Base-by-base conservation (phyloP, 2,888 invertebrate genomes). In the Onchidella celtica region DNA sequence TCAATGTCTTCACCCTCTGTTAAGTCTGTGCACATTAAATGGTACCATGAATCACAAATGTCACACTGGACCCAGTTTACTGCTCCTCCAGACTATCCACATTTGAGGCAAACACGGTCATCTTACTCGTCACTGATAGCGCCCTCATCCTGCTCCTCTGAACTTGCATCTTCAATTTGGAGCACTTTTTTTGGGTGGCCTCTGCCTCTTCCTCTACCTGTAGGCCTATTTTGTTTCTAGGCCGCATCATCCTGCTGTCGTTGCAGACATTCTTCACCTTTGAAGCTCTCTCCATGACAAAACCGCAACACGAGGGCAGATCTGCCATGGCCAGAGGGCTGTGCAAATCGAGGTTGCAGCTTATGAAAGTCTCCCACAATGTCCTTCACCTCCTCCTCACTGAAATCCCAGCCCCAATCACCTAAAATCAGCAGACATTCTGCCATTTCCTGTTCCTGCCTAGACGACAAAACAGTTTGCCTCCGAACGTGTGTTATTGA, bases 361-460 rank as follows among this genome's bases (percentile, higher is more conserved):
- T 47, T 47, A 47, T 11, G 6, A 47, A 47, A 47, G 47, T 47
- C 47, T 17, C 36, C 17, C 29, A 65, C 65, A 65, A 65, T 65
- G 65, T 65, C 27, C 65, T 65, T 65, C 65, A 65, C 65, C 27
- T 65, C 14, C 65, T 65, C 65, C 32, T 24, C 3, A 17, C 29
- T 17, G 65, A 65, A 65, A 29, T 29, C 65, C 65, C 65, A 65
- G 65, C 65, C 65, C 65, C 65, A 65, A 6, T 27, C 27, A 4
- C 29, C 65, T 32, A 65, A 29, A 2, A 65, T 3, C 65, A 27
- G 24, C 17, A 65, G 17, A 27, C 65, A 65, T 27, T 65, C 65
- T 17, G 65, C 11, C 11, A 65, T 24, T 6, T 65, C 65, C 24
- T 24, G 24, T 27, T 65, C 65, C 11, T 65, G 65, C 17, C 17